phyloP scores from a whole-genome alignment of 2,797 vertebrate genomes.

The Hypotaenidia okinawae region DNA sequence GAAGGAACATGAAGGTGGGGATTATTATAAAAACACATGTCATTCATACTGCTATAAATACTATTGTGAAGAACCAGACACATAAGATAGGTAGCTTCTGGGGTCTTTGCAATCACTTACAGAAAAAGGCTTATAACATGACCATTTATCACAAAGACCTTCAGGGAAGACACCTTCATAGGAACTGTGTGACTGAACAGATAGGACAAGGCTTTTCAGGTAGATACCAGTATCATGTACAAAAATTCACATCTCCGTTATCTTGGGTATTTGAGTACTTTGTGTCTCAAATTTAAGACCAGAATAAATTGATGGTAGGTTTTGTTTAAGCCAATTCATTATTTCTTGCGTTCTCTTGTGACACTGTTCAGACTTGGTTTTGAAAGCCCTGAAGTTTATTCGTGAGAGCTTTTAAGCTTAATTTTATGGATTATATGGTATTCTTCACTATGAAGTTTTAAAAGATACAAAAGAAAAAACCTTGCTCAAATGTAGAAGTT shows the following conservation, averaged over 20 bases:
- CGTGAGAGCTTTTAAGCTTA: constrained; percentile 63
- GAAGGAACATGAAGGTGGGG: not conserved
- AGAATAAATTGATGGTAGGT: constrained; percentile 21
- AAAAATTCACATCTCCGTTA: not conserved
- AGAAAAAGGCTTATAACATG: not conserved
- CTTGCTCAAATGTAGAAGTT: constrained; percentile 83
- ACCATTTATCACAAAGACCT: not conserved
- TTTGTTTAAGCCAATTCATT: constrained; percentile 51
- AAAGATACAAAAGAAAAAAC: constrained; percentile 81
- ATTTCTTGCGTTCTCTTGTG: constrained; percentile 52
- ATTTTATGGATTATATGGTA: constrained; percentile 71
- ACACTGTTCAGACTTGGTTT: constrained; percentile 49
- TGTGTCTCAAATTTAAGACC: not conserved
- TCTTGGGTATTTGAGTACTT: not conserved
- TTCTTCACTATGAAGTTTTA: constrained; percentile 76
- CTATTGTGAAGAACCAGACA: not conserved
- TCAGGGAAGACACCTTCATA: fast-evolving
- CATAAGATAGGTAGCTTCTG: not conserved
- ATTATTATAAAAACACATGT: not conserved
- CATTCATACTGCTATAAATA: not conserved
- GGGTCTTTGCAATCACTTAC: not conserved
- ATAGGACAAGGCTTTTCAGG: not conserved
- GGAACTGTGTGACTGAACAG: not conserved
- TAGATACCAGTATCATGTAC: not conserved
- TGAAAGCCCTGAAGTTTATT: constrained; percentile 72